phyloP scores from a whole-genome alignment of 2,113 vertebrate species.

The Oryzias celebensis region DNA sequence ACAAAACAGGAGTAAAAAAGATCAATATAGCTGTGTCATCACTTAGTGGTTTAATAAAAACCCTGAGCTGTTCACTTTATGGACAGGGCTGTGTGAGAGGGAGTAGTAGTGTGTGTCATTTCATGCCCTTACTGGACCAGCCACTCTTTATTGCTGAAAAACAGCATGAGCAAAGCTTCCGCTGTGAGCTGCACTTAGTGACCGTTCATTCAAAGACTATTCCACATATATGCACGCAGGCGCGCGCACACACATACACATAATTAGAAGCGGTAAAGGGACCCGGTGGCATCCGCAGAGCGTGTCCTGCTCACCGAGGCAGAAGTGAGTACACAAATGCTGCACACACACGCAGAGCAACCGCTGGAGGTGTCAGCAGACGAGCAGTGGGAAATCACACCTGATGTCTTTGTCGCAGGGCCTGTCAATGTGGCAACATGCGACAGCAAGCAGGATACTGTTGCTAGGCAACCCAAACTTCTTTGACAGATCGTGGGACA shows the following conservation, averaged over 20 bases:
- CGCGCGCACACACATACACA: conserved; percentile 4
- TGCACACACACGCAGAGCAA: conserved; percentile 31
- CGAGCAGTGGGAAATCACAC: conserved; percentile 69
- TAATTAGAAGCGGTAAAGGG: conserved; percentile 48
- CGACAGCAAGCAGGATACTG: conserved; percentile 64
- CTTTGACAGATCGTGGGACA: conserved; percentile 48
- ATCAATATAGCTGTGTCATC: conserved; percentile 11
- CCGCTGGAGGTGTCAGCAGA: conserved; percentile 63
- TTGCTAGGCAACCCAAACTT: conserved; percentile 75
- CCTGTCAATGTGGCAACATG: conserved; percentile 64
- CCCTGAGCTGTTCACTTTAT: conserved; percentile 29
- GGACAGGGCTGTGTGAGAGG: conserved; percentile 20
- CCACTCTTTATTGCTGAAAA: conserved; percentile 63
- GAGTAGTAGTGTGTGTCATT: conserved; percentile 30
- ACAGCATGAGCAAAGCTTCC: conserved; percentile 53
- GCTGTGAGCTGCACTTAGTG: conserved; percentile 52
- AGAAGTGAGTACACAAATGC: conserved; percentile 46
- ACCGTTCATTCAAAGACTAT: conserved; percentile 56
- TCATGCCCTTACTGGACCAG: conserved; percentile 49
- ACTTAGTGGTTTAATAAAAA: conserved; percentile 26
- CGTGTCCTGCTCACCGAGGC: conserved; percentile 51
- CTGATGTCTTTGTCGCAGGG: conserved; percentile 78
- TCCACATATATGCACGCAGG: conserved; percentile 34
- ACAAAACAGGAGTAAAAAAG: conserved; percentile 14
- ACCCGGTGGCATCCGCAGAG: conserved; percentile 34